These are phyloP conservation scores for Drosophila asahinai DNA, from an alignment of 1,140 invertebrate species.

Conservation along the genomic window DNA sequence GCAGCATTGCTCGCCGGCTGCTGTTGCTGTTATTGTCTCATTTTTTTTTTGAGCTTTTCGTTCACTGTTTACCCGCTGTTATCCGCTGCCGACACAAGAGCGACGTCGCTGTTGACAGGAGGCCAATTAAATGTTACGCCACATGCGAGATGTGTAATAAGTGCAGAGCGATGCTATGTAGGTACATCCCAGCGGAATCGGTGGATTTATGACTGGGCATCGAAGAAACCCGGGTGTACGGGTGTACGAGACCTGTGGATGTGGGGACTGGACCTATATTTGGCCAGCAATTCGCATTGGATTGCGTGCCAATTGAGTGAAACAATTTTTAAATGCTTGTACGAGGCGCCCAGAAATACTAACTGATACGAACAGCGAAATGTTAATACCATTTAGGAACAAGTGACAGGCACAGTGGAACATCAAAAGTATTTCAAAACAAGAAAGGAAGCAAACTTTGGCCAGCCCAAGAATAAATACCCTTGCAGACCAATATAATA, in stretches of 20 bases:
- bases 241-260: not conserved
- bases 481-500: too few relatives aligned
- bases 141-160: conserved; percentile 11
- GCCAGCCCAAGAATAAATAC: too few relatives aligned
- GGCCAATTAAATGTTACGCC: conserved; percentile 56
- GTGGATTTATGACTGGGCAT: conserved; percentile 11
- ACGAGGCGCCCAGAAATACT: conserved; percentile 17
- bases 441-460: too few relatives aligned
- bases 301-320: conserved; percentile 13
- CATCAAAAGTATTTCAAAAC: not conserved
- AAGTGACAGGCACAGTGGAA: not conserved
- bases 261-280: conserved; percentile 11
- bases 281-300: conserved; percentile 4
- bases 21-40: conserved; percentile 18
- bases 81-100: conserved; percentile 9
- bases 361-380: conserved; percentile 1
- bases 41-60: conserved; percentile 4
- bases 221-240: not conserved
- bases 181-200: conserved; percentile 5
- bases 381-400: not conserved
- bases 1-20: conserved; percentile 10
- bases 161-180: conserved; percentile 10
- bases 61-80: conserved; percentile 16
- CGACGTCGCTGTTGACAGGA: conserved; percentile 13
- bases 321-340: conserved; percentile 29